Evolutionary conservation across 2,113 vertebrate species (phyloP), one percentile per base, ranked within the genome.

Genomic region (Zosterops japonicus): DNA sequence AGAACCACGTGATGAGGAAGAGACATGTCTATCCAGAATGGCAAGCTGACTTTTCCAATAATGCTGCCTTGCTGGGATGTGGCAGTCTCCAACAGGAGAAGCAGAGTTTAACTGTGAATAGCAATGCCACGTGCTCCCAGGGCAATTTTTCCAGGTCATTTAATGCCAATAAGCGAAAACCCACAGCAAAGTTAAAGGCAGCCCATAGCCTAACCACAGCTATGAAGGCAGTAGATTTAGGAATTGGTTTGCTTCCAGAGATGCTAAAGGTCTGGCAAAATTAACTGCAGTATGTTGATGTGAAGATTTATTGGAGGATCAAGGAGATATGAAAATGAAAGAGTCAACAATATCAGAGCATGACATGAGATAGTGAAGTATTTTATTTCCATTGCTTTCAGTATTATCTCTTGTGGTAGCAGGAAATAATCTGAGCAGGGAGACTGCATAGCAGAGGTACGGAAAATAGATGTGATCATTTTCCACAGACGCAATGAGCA

Each of bases 381-480:
- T 95, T 79, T 91, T 71, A 88, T 92, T 96, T 93, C 87, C 76
- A 85, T 84, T 75, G 63, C 94, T 82, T 74, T 44, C 35, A 93
- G 25, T 83, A 82, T 95, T 95, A 87, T 96, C 59, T 95, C 71
- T 86, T 87, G 91, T 68, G 83, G 74, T 89, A 88, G 87, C 57
- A 87, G 86, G 80, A 95, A 94, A 96, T 93, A 94, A 94, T 94
- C 64, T 56, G 72, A 89, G 88, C 69, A 83, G 87, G 60, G 71
- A 88, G 70, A 50, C 84, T 85, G 67, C 82, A 63, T 93, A 88
- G 90, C 81, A 94, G 92, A 95, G 84, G 65, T 93, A 96, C 2
- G 0, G 87, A 94, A 96, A 97, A 97, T 95, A 94, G 86, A 95
- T 81, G 93, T 78, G 87, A 95, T 97, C 94, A 97, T 97, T 96